Percentiles rank a stretch among this genome's conserved stretches.
Conservation (phyloP, 2,797 vertebrate species). For the Arvicola amphibius region DNA sequence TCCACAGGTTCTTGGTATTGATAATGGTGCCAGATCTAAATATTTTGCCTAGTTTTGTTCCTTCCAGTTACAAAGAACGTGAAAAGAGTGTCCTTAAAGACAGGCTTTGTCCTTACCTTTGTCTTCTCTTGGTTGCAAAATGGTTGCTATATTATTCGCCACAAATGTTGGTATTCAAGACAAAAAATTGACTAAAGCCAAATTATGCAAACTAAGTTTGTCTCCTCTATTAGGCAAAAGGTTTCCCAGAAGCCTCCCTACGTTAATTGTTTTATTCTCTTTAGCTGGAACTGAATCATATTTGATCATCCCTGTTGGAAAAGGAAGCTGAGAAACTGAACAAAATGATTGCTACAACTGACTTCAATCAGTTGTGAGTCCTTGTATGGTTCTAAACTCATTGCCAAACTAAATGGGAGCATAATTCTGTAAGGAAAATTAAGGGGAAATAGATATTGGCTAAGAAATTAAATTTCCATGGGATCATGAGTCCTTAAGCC, state of each 20-base stretch:
- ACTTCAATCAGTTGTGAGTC: constrained; percentile 33
- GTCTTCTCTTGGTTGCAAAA: background rate
- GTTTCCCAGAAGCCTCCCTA: background rate
- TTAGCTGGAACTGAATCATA: background rate
- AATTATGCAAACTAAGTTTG: background rate
- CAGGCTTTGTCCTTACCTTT: background rate
- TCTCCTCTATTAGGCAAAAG: constrained; percentile 1
- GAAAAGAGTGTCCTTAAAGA: background rate
- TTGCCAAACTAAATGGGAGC: background rate
- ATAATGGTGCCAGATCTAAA: background rate
- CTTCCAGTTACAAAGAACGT: background rate
- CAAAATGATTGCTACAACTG: background rate
- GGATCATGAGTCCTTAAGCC: background rate
- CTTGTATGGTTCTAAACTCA: background rate
- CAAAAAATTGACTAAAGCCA: background rate
- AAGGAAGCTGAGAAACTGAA: background rate
- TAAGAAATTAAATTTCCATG: background rate
- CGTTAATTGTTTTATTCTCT: background rate
- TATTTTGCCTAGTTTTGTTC: background rate
- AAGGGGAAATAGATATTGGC: background rate
- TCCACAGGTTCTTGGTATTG: background rate
- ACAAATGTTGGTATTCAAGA: background rate
- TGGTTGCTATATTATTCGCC: background rate
- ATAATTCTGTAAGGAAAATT: background rate
- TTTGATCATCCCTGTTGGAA: background rate